Evolutionary conservation across 1,140 invertebrate genomes (phyloP).

Genomic region (Oreohelix idahoensis): DNA sequence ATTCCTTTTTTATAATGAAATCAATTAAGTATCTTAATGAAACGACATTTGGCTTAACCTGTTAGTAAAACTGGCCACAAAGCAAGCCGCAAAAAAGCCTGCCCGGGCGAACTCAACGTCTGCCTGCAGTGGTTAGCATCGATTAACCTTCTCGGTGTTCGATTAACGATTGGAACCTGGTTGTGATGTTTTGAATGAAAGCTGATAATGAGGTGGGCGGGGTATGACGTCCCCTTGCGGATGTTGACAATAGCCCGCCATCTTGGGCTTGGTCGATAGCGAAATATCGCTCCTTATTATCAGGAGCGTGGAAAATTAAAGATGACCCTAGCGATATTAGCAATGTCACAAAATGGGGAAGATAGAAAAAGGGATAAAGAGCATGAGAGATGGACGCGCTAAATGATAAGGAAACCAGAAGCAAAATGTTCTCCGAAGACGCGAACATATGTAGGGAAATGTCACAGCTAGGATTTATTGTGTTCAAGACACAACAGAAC

Average conservation of each 20-base stretch:
- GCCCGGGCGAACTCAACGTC: not conserved
- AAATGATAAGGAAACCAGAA: too few species aligned
- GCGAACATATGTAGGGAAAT: too few species aligned
- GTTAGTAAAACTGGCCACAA: too few species aligned
- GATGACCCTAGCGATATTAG: not conserved
- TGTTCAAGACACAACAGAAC: too few species aligned
- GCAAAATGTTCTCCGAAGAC: too few species aligned
- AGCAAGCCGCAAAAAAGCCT: not conserved
- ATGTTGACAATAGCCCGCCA: not conserved
- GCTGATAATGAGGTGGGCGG: slow-evolving; percentile 1
- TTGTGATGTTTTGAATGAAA: not conserved
- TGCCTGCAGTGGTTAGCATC: not conserved
- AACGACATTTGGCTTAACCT: too few species aligned
- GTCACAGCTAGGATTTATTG: too few species aligned
- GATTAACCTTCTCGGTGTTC: not conserved
- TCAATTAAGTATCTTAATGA: too few species aligned
- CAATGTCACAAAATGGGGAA: not conserved
- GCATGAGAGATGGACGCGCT: too few species aligned
- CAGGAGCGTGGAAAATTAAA: not conserved
- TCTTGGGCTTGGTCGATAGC: not conserved
- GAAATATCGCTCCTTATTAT: not conserved
- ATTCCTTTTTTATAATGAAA: too few species aligned
- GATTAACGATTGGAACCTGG: not conserved
- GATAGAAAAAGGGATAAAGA: too few species aligned
- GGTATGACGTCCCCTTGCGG: not conserved